A percentile compares a stretch with the other conserved stretches of the same genome.
Conservation (phyloP, 2,113 vertebrate genomes). For the Hassar affinis region DNA sequence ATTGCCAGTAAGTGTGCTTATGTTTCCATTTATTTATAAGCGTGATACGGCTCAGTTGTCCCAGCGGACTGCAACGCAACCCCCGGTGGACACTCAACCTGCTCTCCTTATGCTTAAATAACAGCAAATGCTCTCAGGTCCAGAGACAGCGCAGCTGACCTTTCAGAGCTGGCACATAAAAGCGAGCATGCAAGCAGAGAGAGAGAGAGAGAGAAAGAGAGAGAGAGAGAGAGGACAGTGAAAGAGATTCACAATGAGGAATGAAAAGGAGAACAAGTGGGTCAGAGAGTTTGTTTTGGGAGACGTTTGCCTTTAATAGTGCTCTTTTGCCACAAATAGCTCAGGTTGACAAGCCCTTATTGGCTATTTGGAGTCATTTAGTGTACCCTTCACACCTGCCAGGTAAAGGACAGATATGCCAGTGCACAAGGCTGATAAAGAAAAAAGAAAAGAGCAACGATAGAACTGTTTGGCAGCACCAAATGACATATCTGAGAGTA, state of each 20-base stretch:
- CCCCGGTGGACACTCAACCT: constrained; percentile 29
- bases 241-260: neutral
- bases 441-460: neutral
- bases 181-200: constrained; percentile 2
- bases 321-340: constrained; percentile 42
- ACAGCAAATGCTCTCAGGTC: constrained; percentile 32
- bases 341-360: constrained; percentile 21
- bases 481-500: neutral
- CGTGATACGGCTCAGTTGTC: constrained; percentile 16
- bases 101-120: constrained; percentile 36
- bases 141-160: constrained; percentile 24
- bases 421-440: neutral
- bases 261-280: neutral
- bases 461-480: neutral
- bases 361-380: constrained; percentile 42
- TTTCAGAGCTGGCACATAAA: constrained; percentile 40
- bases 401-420: constrained; percentile 10
- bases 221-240: neutral
- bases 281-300: constrained; percentile 18
- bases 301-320: constrained; percentile 39
- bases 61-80: constrained; percentile 11
- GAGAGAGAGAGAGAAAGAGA: neutral
- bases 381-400: constrained; percentile 41
- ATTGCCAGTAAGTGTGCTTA: constrained; percentile 14
- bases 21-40: constrained; percentile 25